Evolutionary conservation across 2,888 invertebrate species (phyloP), one percentile per base, ranked within the genome.

Genomic region (Drymonia ruficornis): DNA sequence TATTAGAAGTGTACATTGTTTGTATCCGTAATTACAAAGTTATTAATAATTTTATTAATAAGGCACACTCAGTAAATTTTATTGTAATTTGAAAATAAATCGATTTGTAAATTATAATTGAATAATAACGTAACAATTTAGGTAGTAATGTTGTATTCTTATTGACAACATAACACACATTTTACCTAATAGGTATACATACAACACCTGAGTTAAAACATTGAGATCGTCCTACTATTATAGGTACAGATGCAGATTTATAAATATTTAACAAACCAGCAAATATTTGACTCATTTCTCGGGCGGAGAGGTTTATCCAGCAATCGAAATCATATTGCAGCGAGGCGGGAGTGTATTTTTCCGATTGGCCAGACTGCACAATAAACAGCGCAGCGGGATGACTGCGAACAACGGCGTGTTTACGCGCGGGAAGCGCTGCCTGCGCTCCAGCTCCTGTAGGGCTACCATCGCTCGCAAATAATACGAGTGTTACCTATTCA

Each of bases 291-390:
- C 45, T 45, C 45, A 45, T 28, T 45, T 28, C 45, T 15, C 28
- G 1, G n/a, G 9, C 5, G n/a, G 45, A 28, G 45, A 28, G 44
- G 43, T 45, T 45, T 45, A 45, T 45, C 45, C 45, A 45, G 45
- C 53, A 43, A 59, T 56, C 52, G 34, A 43, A 68, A 60, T 56
- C 47, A 48, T 45, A 52, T 44, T 44, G 43, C 23, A 44, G 43
- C 43, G 45, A 47, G 46, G 51, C 46, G 50, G 56, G 12, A 45
- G 45, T 45, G 28, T 45, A 62, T 56, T 50, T 54, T 68, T 62
- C 62, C 55, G 29, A 53, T 55, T 65, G 55, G 62, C 18, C 55
- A 59, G 56, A 53, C 52, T 56, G 63, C 53, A 59, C 65, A 56
- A 54, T 48, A 56, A 62, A 57, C 58, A 54, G 18, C 45, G 36